Conservation (phyloP, 2,888 invertebrate genomes). For the Hypomecis atomaria region DNA sequence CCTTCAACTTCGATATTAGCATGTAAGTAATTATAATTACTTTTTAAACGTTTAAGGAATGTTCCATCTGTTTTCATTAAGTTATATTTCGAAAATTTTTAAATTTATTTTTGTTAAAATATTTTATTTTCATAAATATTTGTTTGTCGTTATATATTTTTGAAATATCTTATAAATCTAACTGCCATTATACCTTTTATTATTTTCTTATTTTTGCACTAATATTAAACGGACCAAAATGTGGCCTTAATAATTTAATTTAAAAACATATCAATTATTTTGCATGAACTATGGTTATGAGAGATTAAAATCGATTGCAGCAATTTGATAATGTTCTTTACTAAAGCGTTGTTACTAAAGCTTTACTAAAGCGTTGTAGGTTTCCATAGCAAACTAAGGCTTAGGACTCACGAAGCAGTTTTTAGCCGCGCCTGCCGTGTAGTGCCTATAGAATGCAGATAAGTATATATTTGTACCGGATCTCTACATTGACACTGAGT, state of each 20-base stretch:
- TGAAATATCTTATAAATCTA: constrained; percentile 21
- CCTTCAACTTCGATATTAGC: constrained; percentile 48
- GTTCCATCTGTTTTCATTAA: constrained; percentile 50
- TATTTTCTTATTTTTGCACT: constrained; percentile 44
- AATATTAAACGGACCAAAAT: constrained; percentile 47
- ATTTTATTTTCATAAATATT: constrained; percentile 43
- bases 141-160: constrained; percentile 34
- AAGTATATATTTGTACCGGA: too few relatives aligned
- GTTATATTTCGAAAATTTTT: constrained; percentile 35
- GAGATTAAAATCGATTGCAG: constrained; percentile 46
- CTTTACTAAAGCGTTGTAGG: constrained; percentile 59
- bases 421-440: too few relatives aligned
- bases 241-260: constrained; percentile 37
- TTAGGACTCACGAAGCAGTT: too few relatives aligned
- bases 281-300: constrained; percentile 48
- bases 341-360: constrained; percentile 58
- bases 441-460: too few relatives aligned
- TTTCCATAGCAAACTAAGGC: constrained; percentile 51
- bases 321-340: constrained; percentile 59
- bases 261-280: constrained; percentile 50
- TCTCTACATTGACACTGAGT: too few relatives aligned
- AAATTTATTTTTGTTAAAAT: constrained; percentile 15
- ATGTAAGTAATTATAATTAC: constrained; percentile 55
- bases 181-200: constrained; percentile 42
- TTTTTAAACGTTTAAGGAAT: constrained; percentile 52